These are phyloP conservation scores for Arenicola marina DNA, from an alignment of 2,888 invertebrate species.

Conservation along the genomic window DNA sequence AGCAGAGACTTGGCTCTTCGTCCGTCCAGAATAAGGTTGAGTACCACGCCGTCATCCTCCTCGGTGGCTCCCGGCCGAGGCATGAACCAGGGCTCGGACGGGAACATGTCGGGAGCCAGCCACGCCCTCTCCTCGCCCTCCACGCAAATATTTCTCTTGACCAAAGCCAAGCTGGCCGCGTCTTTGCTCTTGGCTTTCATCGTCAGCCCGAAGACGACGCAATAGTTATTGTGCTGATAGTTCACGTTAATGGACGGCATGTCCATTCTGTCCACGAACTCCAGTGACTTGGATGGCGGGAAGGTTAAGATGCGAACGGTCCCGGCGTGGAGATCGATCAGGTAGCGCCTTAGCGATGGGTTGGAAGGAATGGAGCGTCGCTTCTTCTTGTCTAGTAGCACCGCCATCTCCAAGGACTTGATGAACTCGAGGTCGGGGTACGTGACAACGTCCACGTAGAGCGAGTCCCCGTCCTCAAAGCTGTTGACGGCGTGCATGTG, in stretches of 20 bases:
- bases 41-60: slow-evolving; percentile 53
- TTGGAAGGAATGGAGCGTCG: slow-evolving; percentile 41
- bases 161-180: slow-evolving; percentile 43
- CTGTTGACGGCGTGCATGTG: slow-evolving; percentile 55
- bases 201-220: slow-evolving; percentile 50
- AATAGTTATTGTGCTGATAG: slow-evolving; percentile 43
- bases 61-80: slow-evolving; percentile 35
- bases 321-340: slow-evolving; percentile 35
- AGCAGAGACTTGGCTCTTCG: slow-evolving; percentile 39
- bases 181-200: slow-evolving; percentile 42
- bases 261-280: slow-evolving; percentile 41
- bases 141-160: slow-evolving; percentile 50
- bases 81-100: slow-evolving; percentile 51
- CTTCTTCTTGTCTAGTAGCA: slow-evolving; percentile 35
- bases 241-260: slow-evolving; percentile 52
- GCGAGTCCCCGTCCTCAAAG: slow-evolving; percentile 38
- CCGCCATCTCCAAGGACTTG: slow-evolving; percentile 38
- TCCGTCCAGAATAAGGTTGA: slow-evolving; percentile 50
- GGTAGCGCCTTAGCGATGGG: slow-evolving; percentile 41
- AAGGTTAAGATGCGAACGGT: slow-evolving; percentile 18
- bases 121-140: slow-evolving; percentile 36
- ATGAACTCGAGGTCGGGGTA: slow-evolving; percentile 47
- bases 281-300: neutral
- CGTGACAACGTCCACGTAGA: slow-evolving; percentile 47
- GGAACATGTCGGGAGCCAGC: slow-evolving; percentile 41